A percentile compares a stretch with the other conserved stretches of the same genome.
Conservation (phyloP, 2,888 invertebrate genomes). For the Tortricodes alternella region DNA sequence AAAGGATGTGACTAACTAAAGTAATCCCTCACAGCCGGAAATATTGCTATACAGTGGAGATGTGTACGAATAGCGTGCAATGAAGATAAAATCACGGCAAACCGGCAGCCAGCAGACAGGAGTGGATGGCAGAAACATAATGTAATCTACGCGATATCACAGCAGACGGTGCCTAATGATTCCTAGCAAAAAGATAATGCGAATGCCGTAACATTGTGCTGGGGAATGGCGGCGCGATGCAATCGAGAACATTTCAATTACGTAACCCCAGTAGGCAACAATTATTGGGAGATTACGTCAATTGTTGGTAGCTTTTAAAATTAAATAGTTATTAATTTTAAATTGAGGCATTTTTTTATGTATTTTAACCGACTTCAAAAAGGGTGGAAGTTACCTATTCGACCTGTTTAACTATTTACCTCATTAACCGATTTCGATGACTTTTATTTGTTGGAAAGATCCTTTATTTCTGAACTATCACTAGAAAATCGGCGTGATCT, state of each 20-base stretch:
- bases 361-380: neutral
- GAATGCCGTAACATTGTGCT: conserved; percentile 29
- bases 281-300: neutral
- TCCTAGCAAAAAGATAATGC: conserved; percentile 46
- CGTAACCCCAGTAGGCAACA: conserved; percentile 6
- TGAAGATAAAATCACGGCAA: conserved; percentile 10
- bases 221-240: conserved; percentile 6
- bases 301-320: neutral
- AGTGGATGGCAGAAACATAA: conserved; percentile 17
- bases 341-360: neutral
- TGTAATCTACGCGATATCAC: conserved; percentile 31
- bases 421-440: too few species aligned
- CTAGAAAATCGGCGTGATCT: too few species aligned
- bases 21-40: conserved; percentile 1
- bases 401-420: too few species aligned
- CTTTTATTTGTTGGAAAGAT: too few species aligned
- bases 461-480: too few species aligned
- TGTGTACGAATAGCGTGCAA: conserved; percentile 9
- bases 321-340: neutral
- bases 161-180: conserved; percentile 57
- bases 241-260: conserved; percentile 20
- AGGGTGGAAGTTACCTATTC: too few species aligned
- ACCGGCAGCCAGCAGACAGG: neutral
- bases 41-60: neutral
- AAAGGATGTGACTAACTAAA: conserved; percentile 7